Percentiles rank a stretch among this genome's conserved stretches.
These are phyloP conservation scores for Struthidea cinerea DNA, from an alignment of 2,113 vertebrate species.

Conservation along the genomic window DNA sequence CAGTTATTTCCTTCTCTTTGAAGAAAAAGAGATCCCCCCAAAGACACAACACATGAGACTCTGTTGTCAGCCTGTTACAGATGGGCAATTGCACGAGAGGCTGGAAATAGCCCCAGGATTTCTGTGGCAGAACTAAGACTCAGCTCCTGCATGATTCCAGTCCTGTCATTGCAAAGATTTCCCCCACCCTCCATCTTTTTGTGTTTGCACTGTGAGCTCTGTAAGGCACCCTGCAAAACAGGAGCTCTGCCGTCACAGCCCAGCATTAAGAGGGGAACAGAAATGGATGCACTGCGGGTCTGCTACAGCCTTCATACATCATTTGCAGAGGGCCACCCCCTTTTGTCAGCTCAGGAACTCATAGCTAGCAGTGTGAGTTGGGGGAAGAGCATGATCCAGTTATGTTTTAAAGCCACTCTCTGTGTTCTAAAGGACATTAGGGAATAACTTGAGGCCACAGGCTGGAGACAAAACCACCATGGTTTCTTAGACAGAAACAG, in stretches of 20 bases:
- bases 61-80: background rate
- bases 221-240: background rate
- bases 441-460: background rate
- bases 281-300: background rate
- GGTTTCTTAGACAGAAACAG: background rate
- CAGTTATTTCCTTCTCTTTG: background rate
- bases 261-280: accelerated
- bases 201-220: background rate
- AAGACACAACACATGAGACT: background rate
- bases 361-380: background rate
- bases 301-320: accelerated
- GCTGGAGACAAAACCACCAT: background rate
- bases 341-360: background rate
- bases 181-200: background rate
- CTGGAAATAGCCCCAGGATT: background rate
- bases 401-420: background rate
- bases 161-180: background rate
- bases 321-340: background rate
- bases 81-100: background rate
- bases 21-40: background rate
- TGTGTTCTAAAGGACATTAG: background rate
- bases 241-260: background rate
- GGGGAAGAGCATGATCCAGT: background rate
- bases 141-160: accelerated
- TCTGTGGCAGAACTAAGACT: background rate